A percentile compares a stretch with the other conserved stretches of the same genome.
These are phyloP conservation scores for Drosophila melanica DNA, from an alignment of 1,140 invertebrate species.

Conservation along the genomic window DNA sequence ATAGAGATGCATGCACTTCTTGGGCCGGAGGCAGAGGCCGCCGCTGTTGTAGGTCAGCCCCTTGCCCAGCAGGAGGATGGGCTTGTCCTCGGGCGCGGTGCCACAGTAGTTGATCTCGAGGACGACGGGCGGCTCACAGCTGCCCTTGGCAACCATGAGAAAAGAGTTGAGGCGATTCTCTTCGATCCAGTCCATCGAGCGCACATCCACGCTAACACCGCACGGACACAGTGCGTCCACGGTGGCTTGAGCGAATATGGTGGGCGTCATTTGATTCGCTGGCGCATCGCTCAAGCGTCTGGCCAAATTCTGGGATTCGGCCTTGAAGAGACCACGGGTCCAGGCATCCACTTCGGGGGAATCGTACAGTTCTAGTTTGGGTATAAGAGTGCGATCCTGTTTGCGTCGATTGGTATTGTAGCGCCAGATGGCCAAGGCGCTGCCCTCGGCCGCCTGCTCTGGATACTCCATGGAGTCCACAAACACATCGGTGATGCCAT, in stretches of 20 bases:
- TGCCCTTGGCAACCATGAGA: slow-evolving; percentile 91
- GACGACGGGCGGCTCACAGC: slow-evolving; percentile 86
- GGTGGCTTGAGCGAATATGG: slow-evolving; percentile 89
- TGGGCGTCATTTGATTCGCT: slow-evolving; percentile 94
- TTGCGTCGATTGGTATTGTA: slow-evolving; percentile 88
- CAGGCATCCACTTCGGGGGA: slow-evolving; percentile 86
- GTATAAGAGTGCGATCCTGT: slow-evolving; percentile 85
- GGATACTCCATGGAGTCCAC: slow-evolving; percentile 90
- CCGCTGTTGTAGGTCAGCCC: slow-evolving; percentile 85
- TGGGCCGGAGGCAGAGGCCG: slow-evolving; percentile 92
- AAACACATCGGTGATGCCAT: slow-evolving; percentile 86
- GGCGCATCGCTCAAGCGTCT: slow-evolving; percentile 91
- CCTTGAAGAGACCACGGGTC: slow-evolving; percentile 89
- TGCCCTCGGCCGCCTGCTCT: slow-evolving; percentile 91
- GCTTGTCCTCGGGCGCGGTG: slow-evolving; percentile 72
- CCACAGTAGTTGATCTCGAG: slow-evolving; percentile 74
- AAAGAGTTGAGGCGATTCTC: slow-evolving; percentile 85
- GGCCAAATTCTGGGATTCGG: slow-evolving; percentile 93
- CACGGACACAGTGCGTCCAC: slow-evolving; percentile 85
- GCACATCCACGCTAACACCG: slow-evolving; percentile 87
- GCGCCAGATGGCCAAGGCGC: slow-evolving; percentile 86
- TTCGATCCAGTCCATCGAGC: slow-evolving; percentile 85
- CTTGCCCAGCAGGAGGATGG: slow-evolving; percentile 72
- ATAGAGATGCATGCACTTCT: slow-evolving; percentile 92
- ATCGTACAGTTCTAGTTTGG: slow-evolving; percentile 85